Conservation (phyloP, 2,797 vertebrate species). For the Enoplosus armatus region DNA sequence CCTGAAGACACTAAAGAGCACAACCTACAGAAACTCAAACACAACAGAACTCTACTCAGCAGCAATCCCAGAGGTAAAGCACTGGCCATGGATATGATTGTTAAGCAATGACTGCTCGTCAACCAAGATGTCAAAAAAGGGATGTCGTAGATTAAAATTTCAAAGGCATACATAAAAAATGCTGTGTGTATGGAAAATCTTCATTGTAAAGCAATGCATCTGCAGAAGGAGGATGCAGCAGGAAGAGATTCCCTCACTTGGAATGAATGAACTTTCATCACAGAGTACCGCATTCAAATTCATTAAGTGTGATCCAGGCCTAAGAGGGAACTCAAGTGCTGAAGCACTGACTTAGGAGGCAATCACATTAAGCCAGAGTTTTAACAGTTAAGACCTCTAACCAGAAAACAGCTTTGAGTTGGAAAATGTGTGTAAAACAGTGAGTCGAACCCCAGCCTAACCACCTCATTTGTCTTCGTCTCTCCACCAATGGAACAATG, state of each 20-base stretch:
- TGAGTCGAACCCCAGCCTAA: slow-evolving; percentile 72
- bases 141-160: neutral
- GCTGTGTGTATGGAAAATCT: neutral
- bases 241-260: slow-evolving; percentile 23
- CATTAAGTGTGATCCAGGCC: slow-evolving; percentile 56
- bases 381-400: slow-evolving; percentile 78
- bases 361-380: slow-evolving; percentile 76
- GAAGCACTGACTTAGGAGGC: slow-evolving; percentile 68
- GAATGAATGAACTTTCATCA: slow-evolving; percentile 42
- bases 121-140: slow-evolving; percentile 6
- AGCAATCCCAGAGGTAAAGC: slow-evolving; percentile 50
- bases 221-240: slow-evolving; percentile 1
- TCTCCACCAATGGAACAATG: slow-evolving; percentile 80
- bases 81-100: slow-evolving; percentile 18
- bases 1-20: slow-evolving; percentile 28
- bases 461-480: slow-evolving; percentile 82
- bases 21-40: slow-evolving; percentile 46
- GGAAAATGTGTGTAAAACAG: slow-evolving; percentile 76
- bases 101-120: slow-evolving; percentile 32
- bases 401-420: slow-evolving; percentile 74
- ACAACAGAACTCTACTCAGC: slow-evolving; percentile 33
- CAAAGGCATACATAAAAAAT: neutral
- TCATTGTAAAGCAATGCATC: neutral
- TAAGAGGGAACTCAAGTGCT: slow-evolving; percentile 55
- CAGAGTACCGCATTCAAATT: slow-evolving; percentile 50